Percentiles rank a stretch among this genome's conserved stretches.
phyloP scores from a whole-genome alignment of 2,888 invertebrate genomes.

The Rhimphoctona megacephalus region DNA sequence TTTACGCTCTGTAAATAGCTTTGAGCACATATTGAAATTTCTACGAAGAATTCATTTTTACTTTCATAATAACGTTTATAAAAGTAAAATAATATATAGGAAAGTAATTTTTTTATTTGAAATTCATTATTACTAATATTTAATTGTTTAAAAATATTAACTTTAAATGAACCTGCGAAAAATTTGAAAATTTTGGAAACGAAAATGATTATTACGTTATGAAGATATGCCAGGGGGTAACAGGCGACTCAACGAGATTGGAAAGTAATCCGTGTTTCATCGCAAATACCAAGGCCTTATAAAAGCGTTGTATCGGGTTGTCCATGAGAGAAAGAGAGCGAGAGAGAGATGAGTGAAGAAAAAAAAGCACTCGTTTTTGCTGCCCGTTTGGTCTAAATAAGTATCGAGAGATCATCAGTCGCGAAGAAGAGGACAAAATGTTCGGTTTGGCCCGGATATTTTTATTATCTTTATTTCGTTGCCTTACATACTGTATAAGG shows the following conservation, averaged over 20 bases:
- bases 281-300: conserved; percentile 59
- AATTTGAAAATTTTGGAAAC: neutral
- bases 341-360: neutral
- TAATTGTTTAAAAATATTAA: neutral
- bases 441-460: conserved; percentile 4
- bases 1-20: too few relatives aligned
- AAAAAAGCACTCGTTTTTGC: conserved; percentile 39
- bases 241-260: conserved; percentile 55
- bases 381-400: conserved; percentile 56
- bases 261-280: conserved; percentile 60
- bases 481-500: neutral
- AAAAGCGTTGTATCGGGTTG: conserved; percentile 27
- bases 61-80: too few relatives aligned
- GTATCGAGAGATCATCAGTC: conserved; percentile 60
- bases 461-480: neutral
- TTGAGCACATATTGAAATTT: too few relatives aligned
- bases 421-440: conserved; percentile 15
- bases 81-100: too few relatives aligned
- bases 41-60: too few relatives aligned
- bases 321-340: neutral
- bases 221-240: conserved; percentile 23
- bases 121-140: neutral
- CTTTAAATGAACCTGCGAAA: neutral
- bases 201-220: neutral
- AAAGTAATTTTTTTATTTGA: too few relatives aligned